Conservation (phyloP, 2,113 vertebrate genomes). For the Poeciliopsis retropinna region DNA sequence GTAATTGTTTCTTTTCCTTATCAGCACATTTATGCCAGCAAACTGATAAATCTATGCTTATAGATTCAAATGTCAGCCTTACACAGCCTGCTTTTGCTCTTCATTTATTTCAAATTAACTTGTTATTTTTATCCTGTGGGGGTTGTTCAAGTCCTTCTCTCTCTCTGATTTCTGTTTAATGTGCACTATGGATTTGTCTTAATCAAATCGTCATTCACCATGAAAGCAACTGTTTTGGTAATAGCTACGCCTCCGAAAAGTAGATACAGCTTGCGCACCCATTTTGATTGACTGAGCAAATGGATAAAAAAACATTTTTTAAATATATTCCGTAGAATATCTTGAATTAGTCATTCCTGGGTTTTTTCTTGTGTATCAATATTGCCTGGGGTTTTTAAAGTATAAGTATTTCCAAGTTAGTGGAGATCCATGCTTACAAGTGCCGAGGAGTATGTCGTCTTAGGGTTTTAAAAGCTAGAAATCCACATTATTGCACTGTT, state of each 20-base stretch:
- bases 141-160: slow-evolving; percentile 44
- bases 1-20: slow-evolving; percentile 37
- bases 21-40: slow-evolving; percentile 21
- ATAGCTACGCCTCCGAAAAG: slow-evolving; percentile 25
- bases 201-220: slow-evolving; percentile 67
- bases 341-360: slow-evolving; percentile 26
- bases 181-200: slow-evolving; percentile 65
- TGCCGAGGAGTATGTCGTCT: slow-evolving; percentile 8
- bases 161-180: slow-evolving; percentile 61
- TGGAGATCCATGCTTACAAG: slow-evolving; percentile 22
- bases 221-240: slow-evolving; percentile 41
- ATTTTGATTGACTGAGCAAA: slow-evolving; percentile 15
- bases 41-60: slow-evolving; percentile 47
- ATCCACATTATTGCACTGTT: slow-evolving; percentile 29
- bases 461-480: slow-evolving; percentile 33
- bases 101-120: slow-evolving; percentile 45
- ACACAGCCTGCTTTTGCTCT: slow-evolving; percentile 38
- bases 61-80: slow-evolving; percentile 41
- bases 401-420: slow-evolving; percentile 18
- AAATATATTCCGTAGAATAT: slow-evolving; percentile 24
- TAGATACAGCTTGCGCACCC: background rate
- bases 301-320: slow-evolving; percentile 23
- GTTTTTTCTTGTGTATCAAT: slow-evolving; percentile 13
- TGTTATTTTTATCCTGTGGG: slow-evolving; percentile 44
- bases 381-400: slow-evolving; percentile 12